Percentiles rank a stretch among this genome's conserved stretches.
Evolutionary conservation across 2,113 vertebrate species (phyloP).

Genomic region (Perognathus longimembris): DNA sequence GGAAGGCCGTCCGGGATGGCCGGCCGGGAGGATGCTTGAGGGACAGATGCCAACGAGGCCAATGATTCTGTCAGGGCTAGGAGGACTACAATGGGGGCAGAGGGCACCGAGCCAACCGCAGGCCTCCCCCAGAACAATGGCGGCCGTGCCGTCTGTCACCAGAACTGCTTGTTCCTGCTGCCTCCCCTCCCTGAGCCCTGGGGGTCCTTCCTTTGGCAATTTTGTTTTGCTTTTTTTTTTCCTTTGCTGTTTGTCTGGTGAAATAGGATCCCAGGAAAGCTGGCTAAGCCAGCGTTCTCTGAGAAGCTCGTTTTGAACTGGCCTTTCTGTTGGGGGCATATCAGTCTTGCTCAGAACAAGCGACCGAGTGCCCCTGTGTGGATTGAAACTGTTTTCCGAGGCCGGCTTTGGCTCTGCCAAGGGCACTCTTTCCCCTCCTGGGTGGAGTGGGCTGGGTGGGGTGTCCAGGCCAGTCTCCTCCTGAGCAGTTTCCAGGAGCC

Average conservation of each 20-base stretch:
- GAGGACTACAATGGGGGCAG: slow-evolving; percentile 45
- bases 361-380: too few species aligned
- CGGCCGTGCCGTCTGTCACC: accelerated
- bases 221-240: neutral
- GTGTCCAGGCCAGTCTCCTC: neutral
- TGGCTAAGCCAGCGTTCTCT: neutral
- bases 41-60: slow-evolving; percentile 41
- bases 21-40: slow-evolving; percentile 53
- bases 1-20: neutral
- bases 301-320: neutral
- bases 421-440: neutral
- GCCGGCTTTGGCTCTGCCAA: neutral
- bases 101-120: slow-evolving; percentile 31
- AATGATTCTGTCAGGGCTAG: slow-evolving; percentile 68
- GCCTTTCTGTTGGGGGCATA: neutral
- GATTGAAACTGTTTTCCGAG: neutral
- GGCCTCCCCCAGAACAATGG: neutral
- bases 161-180: neutral
- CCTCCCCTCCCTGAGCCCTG: neutral
- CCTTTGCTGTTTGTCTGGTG: neutral
- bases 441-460: too few species aligned
- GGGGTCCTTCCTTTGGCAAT: neutral
- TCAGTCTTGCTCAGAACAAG: neutral
- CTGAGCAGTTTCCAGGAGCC: neutral
- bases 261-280: neutral